Percentiles rank a stretch among this genome's conserved stretches.
phyloP scores from a whole-genome alignment of 2,888 invertebrate genomes.

The Stenchaetothrips biformis region DNA sequence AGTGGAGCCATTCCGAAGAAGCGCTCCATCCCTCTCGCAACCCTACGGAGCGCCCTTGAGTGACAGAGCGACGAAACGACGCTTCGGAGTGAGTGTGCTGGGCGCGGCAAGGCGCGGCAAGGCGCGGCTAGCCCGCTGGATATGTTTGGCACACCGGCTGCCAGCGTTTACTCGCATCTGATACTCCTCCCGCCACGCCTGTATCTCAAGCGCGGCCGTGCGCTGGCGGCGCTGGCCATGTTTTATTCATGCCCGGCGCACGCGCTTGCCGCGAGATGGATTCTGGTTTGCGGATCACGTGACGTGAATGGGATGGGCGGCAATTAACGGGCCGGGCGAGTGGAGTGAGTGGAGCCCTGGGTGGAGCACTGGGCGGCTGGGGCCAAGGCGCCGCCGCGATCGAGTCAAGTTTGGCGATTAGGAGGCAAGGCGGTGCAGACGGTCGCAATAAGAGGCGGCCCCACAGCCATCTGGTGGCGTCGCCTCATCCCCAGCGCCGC shows the following conservation, averaged over 20 bases:
- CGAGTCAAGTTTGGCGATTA: too few species aligned
- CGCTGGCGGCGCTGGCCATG: background rate
- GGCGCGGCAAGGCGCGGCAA: background rate
- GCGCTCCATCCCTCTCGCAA: too few species aligned
- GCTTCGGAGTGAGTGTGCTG: background rate
- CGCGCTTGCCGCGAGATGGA: background rate
- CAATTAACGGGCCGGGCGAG: background rate
- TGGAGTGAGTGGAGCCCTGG: too few species aligned
- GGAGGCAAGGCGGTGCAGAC: too few species aligned
- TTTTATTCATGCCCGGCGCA: background rate
- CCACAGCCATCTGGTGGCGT: too few species aligned
- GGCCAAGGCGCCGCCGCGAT: too few species aligned
- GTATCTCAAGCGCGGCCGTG: background rate
- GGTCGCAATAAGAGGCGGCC: too few species aligned
- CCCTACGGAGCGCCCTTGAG: background rate
- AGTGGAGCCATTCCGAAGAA: too few species aligned
- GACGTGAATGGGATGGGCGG: background rate
- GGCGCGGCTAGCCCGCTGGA: background rate
- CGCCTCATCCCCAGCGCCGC: too few species aligned
- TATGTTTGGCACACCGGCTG: background rate
- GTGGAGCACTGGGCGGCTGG: too few species aligned
- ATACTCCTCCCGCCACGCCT: background rate
- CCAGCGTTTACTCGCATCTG: background rate
- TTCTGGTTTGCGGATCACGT: constrained; percentile 1
- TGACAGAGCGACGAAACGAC: background rate